A percentile compares a stretch with the other conserved stretches of the same genome.
Conservation (phyloP, 1,140 invertebrate species). For the Samia ricini region DNA sequence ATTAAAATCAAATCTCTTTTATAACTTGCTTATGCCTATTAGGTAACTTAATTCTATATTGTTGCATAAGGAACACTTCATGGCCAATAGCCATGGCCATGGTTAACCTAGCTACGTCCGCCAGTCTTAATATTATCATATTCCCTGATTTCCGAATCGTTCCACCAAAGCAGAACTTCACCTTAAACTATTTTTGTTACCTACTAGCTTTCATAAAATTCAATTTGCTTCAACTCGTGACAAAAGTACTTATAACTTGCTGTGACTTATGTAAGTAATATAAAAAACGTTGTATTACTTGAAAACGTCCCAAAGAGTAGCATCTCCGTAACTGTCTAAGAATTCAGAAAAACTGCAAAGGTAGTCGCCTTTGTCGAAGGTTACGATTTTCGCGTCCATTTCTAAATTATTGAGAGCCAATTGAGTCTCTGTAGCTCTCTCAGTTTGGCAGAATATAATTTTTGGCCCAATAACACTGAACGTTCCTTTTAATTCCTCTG, state of each 20-base stretch:
- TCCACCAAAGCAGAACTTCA: neutral
- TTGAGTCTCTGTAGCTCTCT: slow-evolving; percentile 49
- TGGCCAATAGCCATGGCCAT: no score
- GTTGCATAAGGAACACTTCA: no score
- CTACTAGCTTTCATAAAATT: neutral
- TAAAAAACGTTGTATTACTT: slow-evolving; percentile 25
- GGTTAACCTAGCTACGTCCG: no score
- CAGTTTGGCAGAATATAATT: slow-evolving; percentile 59
- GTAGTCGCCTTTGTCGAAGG: slow-evolving; percentile 56
- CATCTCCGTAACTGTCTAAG: slow-evolving; percentile 38
- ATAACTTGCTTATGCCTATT: no score
- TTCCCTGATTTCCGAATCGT: no score
- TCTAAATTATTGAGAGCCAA: slow-evolving; percentile 48
- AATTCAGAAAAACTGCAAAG: slow-evolving; percentile 46
- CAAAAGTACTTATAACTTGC: no score
- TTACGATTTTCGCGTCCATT: slow-evolving; percentile 43
- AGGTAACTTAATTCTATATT: no score
- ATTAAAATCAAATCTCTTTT: no score
- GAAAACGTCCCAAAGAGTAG: slow-evolving; percentile 38
- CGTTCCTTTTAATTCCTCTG: slow-evolving; percentile 44
- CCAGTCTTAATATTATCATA: no score
- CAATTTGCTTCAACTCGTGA: no score
- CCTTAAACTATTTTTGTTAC: no score
- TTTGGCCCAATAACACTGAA: slow-evolving; percentile 46
- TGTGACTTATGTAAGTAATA: no score